These are phyloP conservation scores for Pomacea maculata DNA, from an alignment of 1,140 invertebrate genomes.

Conservation along the genomic window DNA sequence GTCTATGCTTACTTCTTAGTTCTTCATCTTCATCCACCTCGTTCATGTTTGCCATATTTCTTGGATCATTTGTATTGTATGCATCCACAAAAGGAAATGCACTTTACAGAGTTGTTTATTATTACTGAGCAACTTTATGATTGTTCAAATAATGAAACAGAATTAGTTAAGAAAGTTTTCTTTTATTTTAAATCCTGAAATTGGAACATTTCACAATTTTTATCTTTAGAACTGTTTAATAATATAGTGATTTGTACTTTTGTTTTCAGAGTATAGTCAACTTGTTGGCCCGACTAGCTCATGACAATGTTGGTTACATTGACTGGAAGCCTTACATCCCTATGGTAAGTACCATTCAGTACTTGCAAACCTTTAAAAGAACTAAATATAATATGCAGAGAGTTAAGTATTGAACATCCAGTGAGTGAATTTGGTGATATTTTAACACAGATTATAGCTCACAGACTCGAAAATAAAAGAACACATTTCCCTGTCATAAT, in stretches of 20 bases:
- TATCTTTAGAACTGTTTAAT: neutral
- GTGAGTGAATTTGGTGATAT: too few species aligned
- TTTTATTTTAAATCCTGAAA: neutral
- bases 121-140: constrained; percentile 62
- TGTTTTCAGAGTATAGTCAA: constrained; percentile 73
- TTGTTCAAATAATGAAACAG: too few species aligned
- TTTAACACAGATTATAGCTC: too few species aligned
- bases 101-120: constrained; percentile 1
- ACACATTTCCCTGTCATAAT: too few species aligned
- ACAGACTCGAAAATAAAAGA: too few species aligned
- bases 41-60: neutral
- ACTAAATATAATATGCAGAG: neutral
- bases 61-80: too few species aligned
- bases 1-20: too few species aligned
- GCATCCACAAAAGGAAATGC: too few species aligned
- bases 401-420: neutral
- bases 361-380: constrained; percentile 3
- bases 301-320: constrained; percentile 82
- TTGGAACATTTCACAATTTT: neutral
- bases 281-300: constrained; percentile 78
- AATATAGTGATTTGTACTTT: constrained; percentile 6
- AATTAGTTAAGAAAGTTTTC: too few species aligned
- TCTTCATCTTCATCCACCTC: neutral
- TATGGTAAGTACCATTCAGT: constrained; percentile 58
- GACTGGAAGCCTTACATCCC: constrained; percentile 87